These are phyloP conservation scores for Netelia fuscicornis DNA, from an alignment of 2,888 invertebrate genomes.

Conservation along the genomic window DNA sequence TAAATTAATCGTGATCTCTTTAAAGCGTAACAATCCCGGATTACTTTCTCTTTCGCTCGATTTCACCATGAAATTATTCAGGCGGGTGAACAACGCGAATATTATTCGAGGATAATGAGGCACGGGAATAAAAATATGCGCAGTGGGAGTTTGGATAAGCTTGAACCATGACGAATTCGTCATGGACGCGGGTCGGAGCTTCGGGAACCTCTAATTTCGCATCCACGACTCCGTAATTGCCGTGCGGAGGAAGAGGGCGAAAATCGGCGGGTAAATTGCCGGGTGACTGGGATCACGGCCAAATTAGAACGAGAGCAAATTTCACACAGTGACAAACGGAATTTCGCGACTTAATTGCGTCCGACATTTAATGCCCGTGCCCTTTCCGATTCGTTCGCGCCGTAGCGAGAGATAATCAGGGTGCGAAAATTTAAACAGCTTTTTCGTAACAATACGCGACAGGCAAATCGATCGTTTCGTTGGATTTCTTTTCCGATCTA, in stretches of 20 bases:
- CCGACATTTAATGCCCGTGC: conserved; percentile 48
- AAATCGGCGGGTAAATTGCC: neutral
- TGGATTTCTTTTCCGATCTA: neutral
- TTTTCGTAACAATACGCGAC: neutral
- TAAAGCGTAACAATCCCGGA: neutral
- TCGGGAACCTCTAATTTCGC: conserved; percentile 54
- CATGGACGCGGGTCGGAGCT: conserved; percentile 7
- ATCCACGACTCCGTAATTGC: conserved; percentile 57
- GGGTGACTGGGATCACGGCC: conserved; percentile 49
- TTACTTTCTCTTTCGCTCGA: conserved; percentile 16
- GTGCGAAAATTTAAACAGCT: conserved; percentile 16
- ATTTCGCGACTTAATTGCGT: conserved; percentile 51
- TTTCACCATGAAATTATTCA: conserved; percentile 13
- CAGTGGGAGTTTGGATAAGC: conserved; percentile 11
- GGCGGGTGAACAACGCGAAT: neutral
- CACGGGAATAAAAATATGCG: conserved; percentile 24
- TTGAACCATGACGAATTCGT: conserved; percentile 1
- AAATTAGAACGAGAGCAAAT: conserved; percentile 52
- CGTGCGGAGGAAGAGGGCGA: conserved; percentile 12
- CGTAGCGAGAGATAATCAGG: conserved; percentile 25
- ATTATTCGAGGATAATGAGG: neutral
- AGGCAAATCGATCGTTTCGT: neutral
- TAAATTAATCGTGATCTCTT: neutral
- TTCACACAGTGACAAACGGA: conserved; percentile 44
- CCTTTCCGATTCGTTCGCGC: conserved; percentile 15